Conservation (phyloP, 1,140 invertebrate species). For the Lordiphosa mommai region DNA sequence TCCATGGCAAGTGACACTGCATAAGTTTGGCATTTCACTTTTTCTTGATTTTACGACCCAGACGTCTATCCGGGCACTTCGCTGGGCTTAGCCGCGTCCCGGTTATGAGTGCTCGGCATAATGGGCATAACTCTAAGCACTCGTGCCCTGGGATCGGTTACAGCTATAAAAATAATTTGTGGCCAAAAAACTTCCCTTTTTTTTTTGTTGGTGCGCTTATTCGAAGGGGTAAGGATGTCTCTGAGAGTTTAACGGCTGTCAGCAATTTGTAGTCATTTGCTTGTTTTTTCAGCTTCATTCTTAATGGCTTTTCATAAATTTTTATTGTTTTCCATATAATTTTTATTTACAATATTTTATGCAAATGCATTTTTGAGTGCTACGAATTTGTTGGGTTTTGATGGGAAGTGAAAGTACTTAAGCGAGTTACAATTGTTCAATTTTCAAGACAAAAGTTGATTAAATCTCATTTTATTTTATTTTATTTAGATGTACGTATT, state of each 20-base stretch:
- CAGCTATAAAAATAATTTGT: constrained; percentile 79
- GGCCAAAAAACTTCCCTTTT: constrained; percentile 43
- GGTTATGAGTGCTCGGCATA: constrained; percentile 49
- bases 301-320: constrained; percentile 74
- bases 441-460: too few species aligned
- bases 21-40: constrained; percentile 33
- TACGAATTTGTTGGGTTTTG: constrained; percentile 42
- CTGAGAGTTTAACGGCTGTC: constrained; percentile 40
- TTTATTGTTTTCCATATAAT: constrained; percentile 74
- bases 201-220: constrained; percentile 16
- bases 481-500: too few species aligned
- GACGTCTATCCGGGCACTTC: constrained; percentile 42
- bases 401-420: constrained; percentile 6
- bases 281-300: constrained; percentile 66
- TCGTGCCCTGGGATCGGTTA: constrained; percentile 43
- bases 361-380: constrained; percentile 47
- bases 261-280: constrained; percentile 67
- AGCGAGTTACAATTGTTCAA: constrained; percentile 5
- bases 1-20: constrained; percentile 52
- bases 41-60: constrained; percentile 52
- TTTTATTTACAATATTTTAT: constrained; percentile 40
- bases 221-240: constrained; percentile 37
- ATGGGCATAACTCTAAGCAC: constrained; percentile 51
- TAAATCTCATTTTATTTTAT: too few species aligned
- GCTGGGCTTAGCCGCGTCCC: constrained; percentile 52